Conservation (phyloP, 2,888 invertebrate genomes). For the Neoascia interrupta region DNA sequence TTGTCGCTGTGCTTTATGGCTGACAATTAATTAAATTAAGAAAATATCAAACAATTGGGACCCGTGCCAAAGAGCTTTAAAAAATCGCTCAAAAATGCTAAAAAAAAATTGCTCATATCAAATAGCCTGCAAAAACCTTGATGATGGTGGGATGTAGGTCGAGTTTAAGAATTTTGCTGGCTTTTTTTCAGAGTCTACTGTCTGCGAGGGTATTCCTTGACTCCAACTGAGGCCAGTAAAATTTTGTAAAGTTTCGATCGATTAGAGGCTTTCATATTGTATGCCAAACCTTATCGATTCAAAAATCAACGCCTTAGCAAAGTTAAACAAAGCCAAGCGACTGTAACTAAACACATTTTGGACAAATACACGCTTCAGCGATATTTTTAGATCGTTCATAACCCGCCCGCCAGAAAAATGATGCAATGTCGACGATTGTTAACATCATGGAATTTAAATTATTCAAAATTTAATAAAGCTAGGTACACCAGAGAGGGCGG, state of each 20-base stretch:
- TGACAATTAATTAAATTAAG: slow-evolving; percentile 36
- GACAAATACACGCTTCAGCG: background rate
- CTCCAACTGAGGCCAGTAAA: too few relatives aligned
- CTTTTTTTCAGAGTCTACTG: background rate
- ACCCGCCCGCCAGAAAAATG: background rate
- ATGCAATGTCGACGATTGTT: slow-evolving; percentile 7
- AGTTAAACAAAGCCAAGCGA: background rate
- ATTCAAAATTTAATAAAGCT: background rate
- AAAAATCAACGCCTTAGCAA: background rate
- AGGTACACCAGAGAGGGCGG: too few relatives aligned
- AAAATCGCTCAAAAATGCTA: background rate
- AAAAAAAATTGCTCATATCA: slow-evolving; percentile 4
- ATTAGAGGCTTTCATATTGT: too few relatives aligned
- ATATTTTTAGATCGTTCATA: background rate
- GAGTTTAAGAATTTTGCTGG: background rate
- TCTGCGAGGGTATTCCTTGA: too few relatives aligned
- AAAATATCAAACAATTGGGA: slow-evolving; percentile 28
- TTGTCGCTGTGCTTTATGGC: background rate
- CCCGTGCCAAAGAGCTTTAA: slow-evolving; percentile 6
- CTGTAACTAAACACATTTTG: background rate
- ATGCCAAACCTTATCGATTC: background rate
- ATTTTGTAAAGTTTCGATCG: too few relatives aligned
- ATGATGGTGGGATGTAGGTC: background rate
- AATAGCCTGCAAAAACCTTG: slow-evolving; percentile 8
- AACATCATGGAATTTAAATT: slow-evolving; percentile 14